These are phyloP conservation scores for Leucosticte australis DNA, from an alignment of 2,113 vertebrate species.

Conservation along the genomic window DNA sequence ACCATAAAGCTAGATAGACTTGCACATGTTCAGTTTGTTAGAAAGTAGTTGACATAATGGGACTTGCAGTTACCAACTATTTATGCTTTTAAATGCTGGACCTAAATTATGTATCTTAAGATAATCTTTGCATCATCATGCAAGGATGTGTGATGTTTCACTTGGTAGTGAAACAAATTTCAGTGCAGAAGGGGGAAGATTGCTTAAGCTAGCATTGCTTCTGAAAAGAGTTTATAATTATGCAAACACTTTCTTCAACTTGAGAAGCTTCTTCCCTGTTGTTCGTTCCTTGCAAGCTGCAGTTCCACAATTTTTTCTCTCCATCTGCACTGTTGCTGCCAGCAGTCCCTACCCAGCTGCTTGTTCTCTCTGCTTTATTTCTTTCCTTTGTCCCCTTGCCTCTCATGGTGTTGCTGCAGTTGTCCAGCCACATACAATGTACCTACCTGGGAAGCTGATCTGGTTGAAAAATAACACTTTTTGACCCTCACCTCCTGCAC, in stretches of 20 bases:
- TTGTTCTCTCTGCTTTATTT: background rate
- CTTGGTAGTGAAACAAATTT: background rate
- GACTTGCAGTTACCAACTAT: background rate
- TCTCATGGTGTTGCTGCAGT: background rate
- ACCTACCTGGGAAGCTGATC: background rate
- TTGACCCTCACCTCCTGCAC: background rate
- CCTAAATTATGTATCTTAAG: background rate
- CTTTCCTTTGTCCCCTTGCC: background rate
- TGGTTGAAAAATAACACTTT: slow-evolving; percentile 6
- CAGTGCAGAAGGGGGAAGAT: background rate
- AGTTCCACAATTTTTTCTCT: background rate
- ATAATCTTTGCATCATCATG: background rate
- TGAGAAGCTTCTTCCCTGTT: background rate
- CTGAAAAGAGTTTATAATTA: slow-evolving; percentile 26
- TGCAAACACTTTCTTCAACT: background rate
- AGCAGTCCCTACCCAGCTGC: background rate
- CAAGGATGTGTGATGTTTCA: background rate
- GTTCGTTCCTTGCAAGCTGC: background rate
- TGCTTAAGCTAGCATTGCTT: background rate
- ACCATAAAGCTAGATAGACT: background rate
- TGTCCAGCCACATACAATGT: background rate
- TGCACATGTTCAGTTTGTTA: background rate
- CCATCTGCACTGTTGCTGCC: background rate
- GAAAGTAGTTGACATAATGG: background rate
- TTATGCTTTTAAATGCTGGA: background rate